phyloP scores from a whole-genome alignment of 1,140 invertebrate species.

The Procambarus clarkii region DNA sequence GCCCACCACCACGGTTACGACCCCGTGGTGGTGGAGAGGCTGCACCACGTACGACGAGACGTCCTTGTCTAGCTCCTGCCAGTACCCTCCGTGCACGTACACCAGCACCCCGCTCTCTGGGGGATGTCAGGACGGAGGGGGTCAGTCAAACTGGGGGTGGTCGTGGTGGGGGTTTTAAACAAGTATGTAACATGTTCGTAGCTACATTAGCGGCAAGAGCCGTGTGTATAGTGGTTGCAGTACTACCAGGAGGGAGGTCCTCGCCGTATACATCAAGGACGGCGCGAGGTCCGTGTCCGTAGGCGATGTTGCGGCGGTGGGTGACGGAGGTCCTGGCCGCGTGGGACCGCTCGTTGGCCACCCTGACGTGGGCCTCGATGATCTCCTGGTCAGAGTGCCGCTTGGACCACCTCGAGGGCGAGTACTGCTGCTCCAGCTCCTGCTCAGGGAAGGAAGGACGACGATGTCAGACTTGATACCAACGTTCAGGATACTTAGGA shows the following conservation, averaged over 20 bases:
- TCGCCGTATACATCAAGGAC: conserved; percentile 41
- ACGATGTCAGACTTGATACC: no score
- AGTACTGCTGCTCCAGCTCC: conserved; percentile 34
- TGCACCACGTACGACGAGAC: conserved; percentile 26
- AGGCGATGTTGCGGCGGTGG: background rate
- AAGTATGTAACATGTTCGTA: background rate
- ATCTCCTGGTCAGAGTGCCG: background rate
- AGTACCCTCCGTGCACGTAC: conserved; percentile 46
- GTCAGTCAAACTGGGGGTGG: no score
- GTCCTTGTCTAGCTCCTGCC: conserved; percentile 20
- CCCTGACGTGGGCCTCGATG: background rate
- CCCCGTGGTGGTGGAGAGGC: background rate
- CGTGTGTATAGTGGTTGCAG: no score
- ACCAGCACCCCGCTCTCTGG: conserved; percentile 10
- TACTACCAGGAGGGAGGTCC: conserved; percentile 25
- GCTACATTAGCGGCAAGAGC: no score
- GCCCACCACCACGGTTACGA: background rate
- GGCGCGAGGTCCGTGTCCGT: background rate
- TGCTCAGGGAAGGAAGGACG: background rate
- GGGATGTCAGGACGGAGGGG: no score
- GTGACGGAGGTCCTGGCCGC: background rate
- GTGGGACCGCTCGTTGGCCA: background rate
- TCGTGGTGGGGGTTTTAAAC: no score
- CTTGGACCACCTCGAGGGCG: conserved; percentile 21
- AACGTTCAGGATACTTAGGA: no score